Evolutionary conservation across 2,888 invertebrate genomes (phyloP), one percentile per base, ranked within the genome.

Genomic region (Leucoptera coffeella): DNA sequence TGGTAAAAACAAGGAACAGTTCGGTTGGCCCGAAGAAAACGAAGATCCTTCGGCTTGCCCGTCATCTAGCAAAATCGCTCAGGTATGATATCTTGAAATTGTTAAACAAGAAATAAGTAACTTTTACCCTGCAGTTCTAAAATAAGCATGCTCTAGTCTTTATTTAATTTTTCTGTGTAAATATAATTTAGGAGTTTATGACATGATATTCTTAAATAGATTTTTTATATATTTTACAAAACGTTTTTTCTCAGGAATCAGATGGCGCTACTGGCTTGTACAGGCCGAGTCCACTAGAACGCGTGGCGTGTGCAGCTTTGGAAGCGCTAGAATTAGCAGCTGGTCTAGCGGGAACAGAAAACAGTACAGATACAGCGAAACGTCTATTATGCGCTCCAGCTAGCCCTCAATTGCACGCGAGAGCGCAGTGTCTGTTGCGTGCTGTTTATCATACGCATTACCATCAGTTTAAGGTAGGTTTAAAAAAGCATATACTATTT

Each of bases 1-100:
- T 50, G 93, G 93, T 2, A 94, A 93, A 61, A 88, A 90, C 2
- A 96, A 96, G 56, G 95, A 95, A 48, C 76, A 85, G 1, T 94
- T 96, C 46, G 94, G 94, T 22, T 96, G 95, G 96, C 94, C 94
- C 0, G 95, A 96, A 50, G 95, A 96, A 44, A 81, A 78, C 6
- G 94, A 95, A 42, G 95, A 95, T 29, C 58, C 69, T 3, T 60
- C 64, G 2, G 50, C 62, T 9, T 69, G 67, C 27, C 50, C 64
- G 2, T 64, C 69, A 1, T 51, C 65, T 1, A 67, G 60, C 37
- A 69, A 71, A 43, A 48, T 64, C 2, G 48, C 60, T 20, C 58
- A 59, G 40, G 64, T 67, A 44, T 34, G 37, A 7, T 9, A 17
- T 7, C n/a, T n/a, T 17, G 6, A 17, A 17, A n/a, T n/a, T n/a